Conservation (phyloP, 1,140 invertebrate species). For the Mesaphorura yosii region DNA sequence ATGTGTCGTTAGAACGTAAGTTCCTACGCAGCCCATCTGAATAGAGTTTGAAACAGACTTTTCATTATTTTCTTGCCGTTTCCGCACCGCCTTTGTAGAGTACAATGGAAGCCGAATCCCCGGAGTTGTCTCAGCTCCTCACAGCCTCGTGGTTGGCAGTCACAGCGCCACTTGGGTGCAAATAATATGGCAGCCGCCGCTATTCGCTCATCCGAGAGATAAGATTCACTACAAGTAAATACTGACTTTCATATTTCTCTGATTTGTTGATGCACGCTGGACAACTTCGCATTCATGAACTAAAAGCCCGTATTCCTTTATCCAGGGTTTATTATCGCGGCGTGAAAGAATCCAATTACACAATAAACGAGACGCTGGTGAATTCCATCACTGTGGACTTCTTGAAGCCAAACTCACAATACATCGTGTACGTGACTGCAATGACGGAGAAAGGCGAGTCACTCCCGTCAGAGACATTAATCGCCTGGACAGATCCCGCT, state of each 20-base stretch:
- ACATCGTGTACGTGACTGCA: slow-evolving; percentile 60
- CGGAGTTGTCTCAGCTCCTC: slow-evolving; percentile 61
- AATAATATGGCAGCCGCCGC: slow-evolving; percentile 65
- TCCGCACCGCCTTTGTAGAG: slow-evolving; percentile 27
- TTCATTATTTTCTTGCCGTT: not conserved
- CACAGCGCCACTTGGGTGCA: slow-evolving; percentile 65
- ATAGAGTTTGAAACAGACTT: not conserved
- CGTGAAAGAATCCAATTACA: slow-evolving; percentile 46
- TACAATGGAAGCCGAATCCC: slow-evolving; percentile 37
- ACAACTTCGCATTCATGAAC: not conserved
- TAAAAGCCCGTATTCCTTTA: slow-evolving; percentile 6
- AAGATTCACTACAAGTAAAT: slow-evolving; percentile 58
- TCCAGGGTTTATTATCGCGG: slow-evolving; percentile 54
- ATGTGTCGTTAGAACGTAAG: slow-evolving; percentile 47
- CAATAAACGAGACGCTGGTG: slow-evolving; percentile 48
- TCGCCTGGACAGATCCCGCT: slow-evolving; percentile 74
- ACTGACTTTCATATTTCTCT: no score
- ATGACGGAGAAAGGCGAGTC: slow-evolving; percentile 52
- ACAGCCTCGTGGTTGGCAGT: slow-evolving; percentile 57
- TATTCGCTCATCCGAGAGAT: slow-evolving; percentile 61
- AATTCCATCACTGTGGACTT: slow-evolving; percentile 56
- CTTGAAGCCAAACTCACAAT: slow-evolving; percentile 61
- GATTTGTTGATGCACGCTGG: not conserved
- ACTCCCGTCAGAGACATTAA: slow-evolving; percentile 59
- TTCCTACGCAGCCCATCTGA: not conserved